Base-by-base conservation (phyloP, 2,888 invertebrate species). In the Archips xylosteana region DNA sequence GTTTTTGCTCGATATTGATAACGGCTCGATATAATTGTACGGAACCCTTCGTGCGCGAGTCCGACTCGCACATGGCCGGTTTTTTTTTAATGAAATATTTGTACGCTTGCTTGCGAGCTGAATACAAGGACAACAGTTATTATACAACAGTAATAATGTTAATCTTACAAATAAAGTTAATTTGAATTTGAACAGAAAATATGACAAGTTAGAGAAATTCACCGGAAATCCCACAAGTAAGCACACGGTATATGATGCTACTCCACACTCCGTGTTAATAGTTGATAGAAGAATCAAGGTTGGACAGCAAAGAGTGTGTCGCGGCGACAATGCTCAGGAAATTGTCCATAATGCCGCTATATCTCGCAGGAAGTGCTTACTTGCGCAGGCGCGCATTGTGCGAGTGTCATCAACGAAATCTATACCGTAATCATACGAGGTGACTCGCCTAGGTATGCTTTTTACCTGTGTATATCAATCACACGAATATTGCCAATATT, bases 301-400 rank as follows among this genome's bases (percentile, higher is more conserved):
- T 74, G 69, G 67, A 42, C 61, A 45, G 54, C 62, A 45, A 63
- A 39, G 66, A 67, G 54, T 57, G 32, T 32, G 57, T 12, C 54
- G 73, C 36, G 68, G 68, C 68, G 63, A 74, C 74, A 74, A 74
- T 74, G 74, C 49, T 74, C 70, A 74, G 74, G 74, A 74, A 74
- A 74, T 70, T 45, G 66, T 65, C 74, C 70, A 70, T 74, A 74
- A 74, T 62, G 65, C 66, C 47, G 70, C 66, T 68, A 57, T 68
- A 70, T 66, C 51, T 62, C 74, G 70, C 74, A 74, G 74, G 74
- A 74, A 74, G 70, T 36, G 47, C 65, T 60, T 47, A 74, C 74
- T 74, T 74, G 70, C 74, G 74, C 61, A 15, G 54, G 68, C 73
- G 63, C 45, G 63, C 73, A 69, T 69, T 74, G 69, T 64, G 64